phyloP scores from a whole-genome alignment of 2,888 invertebrate genomes.

The Sphaerophoria rueppellii region DNA sequence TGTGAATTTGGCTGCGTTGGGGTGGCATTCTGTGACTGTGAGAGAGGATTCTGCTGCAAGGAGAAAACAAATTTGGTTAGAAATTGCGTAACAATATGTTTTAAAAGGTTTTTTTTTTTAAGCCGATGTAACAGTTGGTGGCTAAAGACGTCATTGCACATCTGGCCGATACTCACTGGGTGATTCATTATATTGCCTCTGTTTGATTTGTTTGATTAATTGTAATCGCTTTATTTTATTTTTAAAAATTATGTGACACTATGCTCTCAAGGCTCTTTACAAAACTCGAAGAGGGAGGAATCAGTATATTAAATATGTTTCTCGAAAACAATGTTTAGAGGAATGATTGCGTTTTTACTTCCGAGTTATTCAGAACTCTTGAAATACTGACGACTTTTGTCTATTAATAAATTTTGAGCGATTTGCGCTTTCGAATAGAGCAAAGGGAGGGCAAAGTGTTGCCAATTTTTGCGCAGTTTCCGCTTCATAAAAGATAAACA shows the following conservation, averaged over 20 bases:
- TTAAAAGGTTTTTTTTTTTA: not conserved
- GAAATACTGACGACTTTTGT: conserved; percentile 9
- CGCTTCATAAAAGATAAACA: not conserved
- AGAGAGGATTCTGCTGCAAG: conserved; percentile 53
- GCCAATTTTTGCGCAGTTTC: conserved; percentile 32
- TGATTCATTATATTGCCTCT: conserved; percentile 8
- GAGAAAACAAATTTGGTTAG: conserved; percentile 5
- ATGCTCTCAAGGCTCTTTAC: not conserved
- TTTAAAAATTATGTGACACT: not conserved
- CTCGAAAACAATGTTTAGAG: not conserved
- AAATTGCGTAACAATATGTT: not conserved
- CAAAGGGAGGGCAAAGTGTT: conserved; percentile 23
- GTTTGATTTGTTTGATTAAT: not conserved
- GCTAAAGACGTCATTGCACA: not conserved
- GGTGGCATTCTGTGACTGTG: conserved; percentile 56
- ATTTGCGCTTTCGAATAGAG: not conserved
- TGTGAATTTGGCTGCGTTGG: conserved; percentile 60
- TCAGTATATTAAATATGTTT: not conserved
- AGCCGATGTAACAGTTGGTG: not conserved
- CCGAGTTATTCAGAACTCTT: conserved; percentile 14
- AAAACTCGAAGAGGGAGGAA: not conserved
- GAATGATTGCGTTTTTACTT: conserved; percentile 11
- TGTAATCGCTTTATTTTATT: not conserved
- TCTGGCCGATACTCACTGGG: conserved; percentile 6
- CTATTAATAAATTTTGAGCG: conserved; percentile 18